A percentile compares a stretch with the other conserved stretches of the same genome.
Conservation (phyloP, 2,797 vertebrate species). For the Jordanella pulchra region DNA sequence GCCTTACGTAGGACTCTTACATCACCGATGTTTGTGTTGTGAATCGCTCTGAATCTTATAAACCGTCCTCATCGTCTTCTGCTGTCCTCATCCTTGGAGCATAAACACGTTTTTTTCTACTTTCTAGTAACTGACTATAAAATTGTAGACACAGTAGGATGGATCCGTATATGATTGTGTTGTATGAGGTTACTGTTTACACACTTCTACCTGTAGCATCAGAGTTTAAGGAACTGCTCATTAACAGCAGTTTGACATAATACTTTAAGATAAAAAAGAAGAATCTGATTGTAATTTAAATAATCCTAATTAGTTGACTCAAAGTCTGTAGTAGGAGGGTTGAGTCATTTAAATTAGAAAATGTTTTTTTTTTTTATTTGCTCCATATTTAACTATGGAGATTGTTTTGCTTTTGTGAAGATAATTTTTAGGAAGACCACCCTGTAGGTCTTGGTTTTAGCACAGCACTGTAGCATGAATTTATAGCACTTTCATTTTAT, state of each 20-base stretch:
- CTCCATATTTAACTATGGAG: conserved; percentile 10
- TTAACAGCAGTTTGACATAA: conserved; percentile 21
- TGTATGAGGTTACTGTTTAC: conserved; percentile 65
- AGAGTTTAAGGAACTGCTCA: conserved; percentile 46
- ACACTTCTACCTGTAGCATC: conserved; percentile 75
- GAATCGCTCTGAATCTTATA: conserved; percentile 16
- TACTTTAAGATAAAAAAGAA: conserved; percentile 3
- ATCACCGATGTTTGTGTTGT: conserved; percentile 42
- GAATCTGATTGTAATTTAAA: conserved; percentile 27
- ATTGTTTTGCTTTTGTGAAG: conserved; percentile 11
- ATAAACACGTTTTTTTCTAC: conserved; percentile 53
- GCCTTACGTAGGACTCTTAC: conserved; percentile 51
- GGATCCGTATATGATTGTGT: conserved; percentile 54
- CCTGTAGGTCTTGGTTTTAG: conserved; percentile 64
- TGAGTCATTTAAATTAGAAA: conserved; percentile 10
- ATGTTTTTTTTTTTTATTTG: conserved; percentile 14
- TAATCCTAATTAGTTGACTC: conserved; percentile 21
- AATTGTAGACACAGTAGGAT: conserved; percentile 60
- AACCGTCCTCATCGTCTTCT: conserved; percentile 21
- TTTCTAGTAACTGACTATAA: conserved; percentile 53
- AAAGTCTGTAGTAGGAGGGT: conserved; percentile 6
- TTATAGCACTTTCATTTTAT: conserved; percentile 72
- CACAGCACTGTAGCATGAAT: conserved; percentile 78
- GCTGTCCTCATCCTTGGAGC: conserved; percentile 31
- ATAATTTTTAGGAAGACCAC: conserved; percentile 21